Base-by-base conservation (phyloP, 2,797 vertebrate genomes). In the Phoebastria nigripes region DNA sequence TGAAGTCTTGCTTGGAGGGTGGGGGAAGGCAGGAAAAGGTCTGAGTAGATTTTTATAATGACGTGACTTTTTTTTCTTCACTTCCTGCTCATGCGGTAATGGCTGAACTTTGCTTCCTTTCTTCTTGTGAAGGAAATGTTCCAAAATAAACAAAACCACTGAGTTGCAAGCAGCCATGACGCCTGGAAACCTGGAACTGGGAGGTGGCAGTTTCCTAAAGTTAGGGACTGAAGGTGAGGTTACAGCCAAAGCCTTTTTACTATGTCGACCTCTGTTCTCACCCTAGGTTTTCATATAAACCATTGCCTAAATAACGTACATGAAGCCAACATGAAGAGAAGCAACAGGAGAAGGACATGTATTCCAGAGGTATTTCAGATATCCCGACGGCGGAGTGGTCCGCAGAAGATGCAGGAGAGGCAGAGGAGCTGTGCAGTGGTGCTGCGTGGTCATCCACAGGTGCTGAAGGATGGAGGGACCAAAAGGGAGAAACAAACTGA, bases 361-460 rank as follows among this genome's bases (percentile, higher is more conserved):
- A 44, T 44, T 44, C 18, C 44, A 17, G 11, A 11, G 20, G 2
- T 46, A 26, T 79, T 85, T 76, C 4, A 5, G 20, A 12, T 62
- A 49, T 4, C 9, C 29, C 12, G 24, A 0, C 0, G 0, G 49
- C 4, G 41, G 15, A 5, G 12, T 15, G 4, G 19, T 59, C 47
- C 4, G 2, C 41, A 72, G 66, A 76, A 87, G 56, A 18, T 9
- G 14, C 22, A 70, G 26, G 51, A 82, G 55, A 54, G 49, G 16
- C 76, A 89, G 78, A 91, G 8, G 19, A 61, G 28, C n/a, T 39
- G 22, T 35, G 31, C 1, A 4, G 21, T 71, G 16, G 14, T 82
- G 70, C 35, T 0, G 1, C 3, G 3, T 22, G 20, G 31, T 67
- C 28, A 63, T 31, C 26, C 3, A 2, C 16, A 63, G 31, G 41